Percentiles rank a stretch among this genome's conserved stretches.
These are phyloP conservation scores for Disparrhopalites patrizii DNA, from an alignment of 2,888 invertebrate species.

Conservation along the genomic window DNA sequence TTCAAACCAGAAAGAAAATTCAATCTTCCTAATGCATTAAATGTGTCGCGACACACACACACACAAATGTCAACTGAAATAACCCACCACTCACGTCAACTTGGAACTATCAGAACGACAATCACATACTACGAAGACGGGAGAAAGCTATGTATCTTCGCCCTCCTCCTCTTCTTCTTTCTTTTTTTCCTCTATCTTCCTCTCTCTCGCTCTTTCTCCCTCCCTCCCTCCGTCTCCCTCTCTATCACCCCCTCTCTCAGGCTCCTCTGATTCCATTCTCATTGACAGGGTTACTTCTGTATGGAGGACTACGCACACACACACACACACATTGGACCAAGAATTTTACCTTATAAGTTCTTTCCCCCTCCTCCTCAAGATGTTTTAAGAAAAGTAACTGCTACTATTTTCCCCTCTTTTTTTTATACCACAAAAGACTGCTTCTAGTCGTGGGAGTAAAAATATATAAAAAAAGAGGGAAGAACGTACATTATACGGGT, in stretches of 20 bases:
- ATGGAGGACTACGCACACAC: too few relatives aligned
- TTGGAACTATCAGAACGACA: slow-evolving; percentile 25
- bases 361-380: too few relatives aligned
- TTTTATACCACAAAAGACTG: too few relatives aligned
- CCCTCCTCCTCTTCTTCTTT: neutral
- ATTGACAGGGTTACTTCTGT: neutral
- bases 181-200: slow-evolving; percentile 5
- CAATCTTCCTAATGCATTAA: slow-evolving; percentile 49
- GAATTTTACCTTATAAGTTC: neutral
- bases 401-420: neutral
- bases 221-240: neutral
- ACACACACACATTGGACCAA: neutral
- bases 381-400: neutral
- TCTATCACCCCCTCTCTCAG: neutral
- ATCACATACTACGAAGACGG: slow-evolving; percentile 18
- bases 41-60: slow-evolving; percentile 42
- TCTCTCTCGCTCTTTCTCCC: neutral
- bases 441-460: too few relatives aligned
- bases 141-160: slow-evolving; percentile 3
- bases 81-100: slow-evolving; percentile 31
- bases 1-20: slow-evolving; percentile 44
- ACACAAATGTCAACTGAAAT: slow-evolving; percentile 47
- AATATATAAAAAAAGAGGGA: too few relatives aligned
- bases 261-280: neutral
- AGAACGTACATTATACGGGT: too few relatives aligned